Conservation (phyloP, 2,888 invertebrate genomes). For the Lapara coniferarum region DNA sequence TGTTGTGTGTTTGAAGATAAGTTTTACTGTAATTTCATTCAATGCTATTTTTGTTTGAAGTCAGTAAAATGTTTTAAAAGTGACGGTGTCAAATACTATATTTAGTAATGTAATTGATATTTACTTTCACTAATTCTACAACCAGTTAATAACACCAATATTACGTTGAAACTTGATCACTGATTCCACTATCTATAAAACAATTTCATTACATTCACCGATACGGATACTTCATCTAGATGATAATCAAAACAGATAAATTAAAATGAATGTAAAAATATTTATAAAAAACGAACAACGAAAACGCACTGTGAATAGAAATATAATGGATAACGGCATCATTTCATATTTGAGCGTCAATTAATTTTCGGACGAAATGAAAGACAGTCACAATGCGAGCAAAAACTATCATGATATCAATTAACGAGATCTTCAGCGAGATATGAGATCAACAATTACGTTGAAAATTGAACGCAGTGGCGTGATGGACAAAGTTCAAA, state of each 20-base stretch:
- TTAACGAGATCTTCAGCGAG: constrained; percentile 44
- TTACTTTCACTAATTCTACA: no score
- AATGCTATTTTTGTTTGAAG: no score
- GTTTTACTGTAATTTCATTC: no score
- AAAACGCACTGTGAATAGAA: constrained; percentile 48
- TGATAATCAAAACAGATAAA: not conserved
- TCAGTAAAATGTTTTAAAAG: not conserved
- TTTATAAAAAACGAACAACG: constrained; percentile 32
- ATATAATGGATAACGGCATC: constrained; percentile 62
- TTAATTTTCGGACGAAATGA: constrained; percentile 52
- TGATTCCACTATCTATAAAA: no score
- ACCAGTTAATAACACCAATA: not conserved
- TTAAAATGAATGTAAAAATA: constrained; percentile 7
- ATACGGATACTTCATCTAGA: not conserved
- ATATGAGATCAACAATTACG: not conserved
- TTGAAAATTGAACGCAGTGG: constrained; percentile 8
- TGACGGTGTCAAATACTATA: not conserved
- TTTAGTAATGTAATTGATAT: no score
- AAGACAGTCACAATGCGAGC: constrained; percentile 45
- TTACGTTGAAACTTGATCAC: not conserved
- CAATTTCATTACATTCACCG: no score
- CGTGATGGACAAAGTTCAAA: not conserved
- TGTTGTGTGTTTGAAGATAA: no score
- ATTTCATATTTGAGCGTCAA: constrained; percentile 60
- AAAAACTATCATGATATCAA: constrained; percentile 61